These are phyloP conservation scores for Meghimatium bilineatum DNA, from an alignment of 2,888 invertebrate genomes.

Conservation along the genomic window DNA sequence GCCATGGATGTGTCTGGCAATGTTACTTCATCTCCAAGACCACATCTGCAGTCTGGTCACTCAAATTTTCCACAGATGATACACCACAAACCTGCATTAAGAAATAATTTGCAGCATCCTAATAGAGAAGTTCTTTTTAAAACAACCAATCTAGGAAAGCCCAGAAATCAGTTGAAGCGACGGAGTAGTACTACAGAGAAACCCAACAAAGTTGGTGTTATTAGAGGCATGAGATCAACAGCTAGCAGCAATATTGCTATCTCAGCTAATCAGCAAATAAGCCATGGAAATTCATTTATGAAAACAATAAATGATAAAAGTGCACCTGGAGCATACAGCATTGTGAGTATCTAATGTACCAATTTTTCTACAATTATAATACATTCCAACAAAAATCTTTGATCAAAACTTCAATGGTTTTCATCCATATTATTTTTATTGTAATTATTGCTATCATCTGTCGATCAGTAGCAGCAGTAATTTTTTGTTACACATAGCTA, in stretches of 20 bases:
- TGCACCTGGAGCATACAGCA: slow-evolving; percentile 48
- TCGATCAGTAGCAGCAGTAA: too few species aligned
- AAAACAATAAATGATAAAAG: slow-evolving; percentile 24
- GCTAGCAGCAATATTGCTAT: neutral
- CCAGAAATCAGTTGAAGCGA: neutral
- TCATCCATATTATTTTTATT: too few species aligned
- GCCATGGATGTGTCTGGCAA: neutral
- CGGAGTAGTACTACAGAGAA: neutral
- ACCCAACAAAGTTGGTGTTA: neutral
- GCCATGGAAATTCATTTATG: slow-evolving; percentile 17
- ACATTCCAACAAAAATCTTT: too few species aligned
- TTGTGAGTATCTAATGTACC: neutral
- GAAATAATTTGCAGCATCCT: neutral
- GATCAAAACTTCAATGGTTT: too few species aligned
- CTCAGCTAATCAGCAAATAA: neutral
- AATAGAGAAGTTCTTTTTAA: neutral
- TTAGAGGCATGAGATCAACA: neutral
- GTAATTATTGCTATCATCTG: too few species aligned
- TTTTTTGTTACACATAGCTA: too few species aligned
- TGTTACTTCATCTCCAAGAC: neutral
- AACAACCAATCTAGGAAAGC: neutral
- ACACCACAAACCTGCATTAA: neutral
- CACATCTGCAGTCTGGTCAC: neutral
- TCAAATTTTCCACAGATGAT: neutral
- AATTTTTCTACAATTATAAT: neutral